A percentile compares a stretch with the other conserved stretches of the same genome.
phyloP scores from a whole-genome alignment of 2,888 invertebrate species.

The Ryuthela nishihirai region DNA sequence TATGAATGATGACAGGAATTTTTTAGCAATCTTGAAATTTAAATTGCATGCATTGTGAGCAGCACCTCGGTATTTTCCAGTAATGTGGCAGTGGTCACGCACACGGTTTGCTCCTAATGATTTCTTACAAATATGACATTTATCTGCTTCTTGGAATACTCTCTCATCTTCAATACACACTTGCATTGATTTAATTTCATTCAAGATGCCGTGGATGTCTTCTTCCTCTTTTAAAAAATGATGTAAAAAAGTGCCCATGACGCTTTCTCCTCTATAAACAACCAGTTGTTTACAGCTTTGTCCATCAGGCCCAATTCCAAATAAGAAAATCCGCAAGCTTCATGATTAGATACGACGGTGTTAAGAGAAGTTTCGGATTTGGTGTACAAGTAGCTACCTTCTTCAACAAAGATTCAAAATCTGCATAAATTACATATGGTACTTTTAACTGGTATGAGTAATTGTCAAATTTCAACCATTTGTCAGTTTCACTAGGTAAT shows the following conservation, averaged over 20 bases:
- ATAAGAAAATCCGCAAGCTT: slow-evolving; percentile 7
- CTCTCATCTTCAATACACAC: not conserved
- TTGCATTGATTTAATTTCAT: not conserved
- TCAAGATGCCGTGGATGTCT: not conserved
- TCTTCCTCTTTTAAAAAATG: slow-evolving; percentile 1
- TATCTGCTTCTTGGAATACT: not conserved
- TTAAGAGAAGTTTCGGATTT: not conserved
- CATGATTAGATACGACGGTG: slow-evolving; percentile 1
- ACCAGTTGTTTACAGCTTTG: not conserved
- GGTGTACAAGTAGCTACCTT: not conserved
- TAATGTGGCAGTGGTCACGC: not conserved
- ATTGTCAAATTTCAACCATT: not conserved
- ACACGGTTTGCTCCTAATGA: not conserved
- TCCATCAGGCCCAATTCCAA: not conserved
- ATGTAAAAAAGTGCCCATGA: not conserved
- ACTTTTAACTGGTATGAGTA: not conserved
- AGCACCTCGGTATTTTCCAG: not conserved
- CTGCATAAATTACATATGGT: slow-evolving; percentile 3
- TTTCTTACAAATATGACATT: slow-evolving; percentile 3
- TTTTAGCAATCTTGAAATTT: not conserved
- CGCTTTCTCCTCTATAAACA: slow-evolving; percentile 2
- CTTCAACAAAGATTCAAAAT: slow-evolving; percentile 8
- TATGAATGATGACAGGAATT: slow-evolving; percentile 9
- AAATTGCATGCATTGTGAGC: not conserved
- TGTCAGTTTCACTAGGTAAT: not conserved